Evolutionary conservation across 2,797 vertebrate genomes (phyloP).

Genomic region (Ciconia nigra): DNA sequence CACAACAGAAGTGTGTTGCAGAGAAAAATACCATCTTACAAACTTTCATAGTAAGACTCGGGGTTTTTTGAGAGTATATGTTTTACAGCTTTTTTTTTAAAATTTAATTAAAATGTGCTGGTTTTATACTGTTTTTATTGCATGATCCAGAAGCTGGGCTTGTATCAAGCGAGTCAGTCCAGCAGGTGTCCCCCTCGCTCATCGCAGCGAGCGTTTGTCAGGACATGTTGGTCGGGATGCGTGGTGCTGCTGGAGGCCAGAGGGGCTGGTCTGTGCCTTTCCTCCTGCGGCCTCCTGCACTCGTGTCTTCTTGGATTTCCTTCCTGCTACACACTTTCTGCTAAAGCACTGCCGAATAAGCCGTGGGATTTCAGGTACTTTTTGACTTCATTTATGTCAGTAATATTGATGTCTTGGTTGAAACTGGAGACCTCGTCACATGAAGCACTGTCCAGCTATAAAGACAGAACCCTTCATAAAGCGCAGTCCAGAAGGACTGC

Average conservation of each 20-base stretch:
- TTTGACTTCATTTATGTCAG: neutral
- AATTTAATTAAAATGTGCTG: neutral
- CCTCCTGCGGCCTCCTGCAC: neutral
- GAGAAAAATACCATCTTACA: neutral
- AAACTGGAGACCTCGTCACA: neutral
- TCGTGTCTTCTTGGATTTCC: fast-evolving
- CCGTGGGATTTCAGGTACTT: neutral
- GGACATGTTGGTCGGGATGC: neutral
- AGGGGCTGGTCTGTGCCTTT: neutral
- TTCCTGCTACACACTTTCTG: neutral
- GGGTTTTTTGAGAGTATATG: neutral
- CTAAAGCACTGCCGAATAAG: fast-evolving
- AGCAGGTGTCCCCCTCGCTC: conserved; percentile 25
- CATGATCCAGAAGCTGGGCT: neutral
- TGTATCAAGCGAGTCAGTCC: neutral
- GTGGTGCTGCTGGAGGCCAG: fast-evolving
- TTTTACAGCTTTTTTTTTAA: neutral
- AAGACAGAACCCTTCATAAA: neutral
- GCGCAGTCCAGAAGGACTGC: neutral
- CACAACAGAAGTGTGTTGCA: neutral
- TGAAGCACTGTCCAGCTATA: neutral
- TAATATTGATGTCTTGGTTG: neutral
- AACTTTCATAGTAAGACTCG: neutral
- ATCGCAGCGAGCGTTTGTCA: fast-evolving
- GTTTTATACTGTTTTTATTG: fast-evolving